Conservation (phyloP, 2,113 vertebrate genomes). For the Amia ocellicauda region DNA sequence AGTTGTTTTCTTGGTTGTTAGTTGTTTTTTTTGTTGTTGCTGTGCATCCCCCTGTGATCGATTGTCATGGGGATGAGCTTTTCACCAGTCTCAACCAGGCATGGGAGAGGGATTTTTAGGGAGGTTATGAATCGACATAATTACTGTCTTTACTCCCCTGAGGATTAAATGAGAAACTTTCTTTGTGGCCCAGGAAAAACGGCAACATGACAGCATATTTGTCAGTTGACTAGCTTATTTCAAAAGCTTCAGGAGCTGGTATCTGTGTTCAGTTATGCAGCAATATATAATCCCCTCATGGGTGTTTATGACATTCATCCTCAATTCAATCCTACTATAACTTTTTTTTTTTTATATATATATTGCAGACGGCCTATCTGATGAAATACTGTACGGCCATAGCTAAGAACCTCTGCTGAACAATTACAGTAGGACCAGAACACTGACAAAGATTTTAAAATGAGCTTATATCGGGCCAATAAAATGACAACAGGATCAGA, state of each 20-base stretch:
- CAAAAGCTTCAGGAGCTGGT: neutral
- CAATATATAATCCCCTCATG: neutral
- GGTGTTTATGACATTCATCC: neutral
- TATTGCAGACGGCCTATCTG: no score
- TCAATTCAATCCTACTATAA: neutral
- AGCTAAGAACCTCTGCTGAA: no score
- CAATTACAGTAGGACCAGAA: no score
- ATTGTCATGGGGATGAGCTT: neutral
- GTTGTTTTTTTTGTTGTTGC: no score
- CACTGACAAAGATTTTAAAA: no score
- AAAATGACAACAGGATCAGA: no score
- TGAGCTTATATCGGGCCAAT: no score
- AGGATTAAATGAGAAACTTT: neutral
- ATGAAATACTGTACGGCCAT: no score
- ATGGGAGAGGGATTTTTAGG: neutral
- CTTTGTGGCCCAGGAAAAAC: neutral
- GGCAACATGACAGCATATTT: neutral
- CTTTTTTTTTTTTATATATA: neutral
- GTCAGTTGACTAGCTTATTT: neutral
- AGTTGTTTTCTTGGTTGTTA: no score
- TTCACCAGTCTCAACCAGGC: neutral
- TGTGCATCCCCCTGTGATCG: neutral
- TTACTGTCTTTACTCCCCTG: neutral
- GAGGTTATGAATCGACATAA: neutral
- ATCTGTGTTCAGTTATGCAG: neutral